Evolutionary conservation across 2,113 vertebrate genomes (phyloP), one percentile per base, ranked within the genome.

Genomic region (Chloebia gouldiae): DNA sequence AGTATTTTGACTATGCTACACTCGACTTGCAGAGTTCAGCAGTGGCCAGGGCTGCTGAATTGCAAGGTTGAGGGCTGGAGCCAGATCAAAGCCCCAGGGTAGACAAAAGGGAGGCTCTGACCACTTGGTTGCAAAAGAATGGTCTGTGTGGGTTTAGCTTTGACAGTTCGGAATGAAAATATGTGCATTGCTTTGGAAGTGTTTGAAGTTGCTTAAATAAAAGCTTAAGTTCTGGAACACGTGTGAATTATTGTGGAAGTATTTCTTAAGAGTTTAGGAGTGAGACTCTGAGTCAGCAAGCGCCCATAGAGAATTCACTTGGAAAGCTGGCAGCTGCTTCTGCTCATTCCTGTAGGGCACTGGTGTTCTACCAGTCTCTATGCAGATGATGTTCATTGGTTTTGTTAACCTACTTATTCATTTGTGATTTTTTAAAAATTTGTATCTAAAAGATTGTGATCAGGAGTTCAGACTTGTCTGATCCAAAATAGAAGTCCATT

Each of bases 151-250:
- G 16, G 15, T 69, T 87, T 42, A 63, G 45, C 22, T 69, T 81
- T 80, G 69, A 18, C 53, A 39, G 31, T 51, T 66, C 0, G 0
- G 14, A 57, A 50, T 90, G 42, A 56, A 69, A 85, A 45, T 44
- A 51, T 71, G 12, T 59, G 20, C 21, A 5, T 53, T 31, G 15
- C 47, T 45, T 0, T 2, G 3, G 28, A 72, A 82, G 42, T 18
- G 33, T 76, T 91, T 84, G 65, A 82, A 81, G n/a, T 87, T 79
- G 21, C n/a, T 69, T 72, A 64, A 88, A 65, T 71, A 79, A 78
- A 66, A 71, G 11, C 20, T 86, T 40, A n/a, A 60, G 61, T 64
- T 91, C 61, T 79, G 78, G 60, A 81, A 49, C 31, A 20, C 1
- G 1, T 3, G 0, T 66, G 73, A 79, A 33, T 79, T 94, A 30